Conservation (phyloP, 2,888 invertebrate genomes). For the Rhamnusium bicolor region DNA sequence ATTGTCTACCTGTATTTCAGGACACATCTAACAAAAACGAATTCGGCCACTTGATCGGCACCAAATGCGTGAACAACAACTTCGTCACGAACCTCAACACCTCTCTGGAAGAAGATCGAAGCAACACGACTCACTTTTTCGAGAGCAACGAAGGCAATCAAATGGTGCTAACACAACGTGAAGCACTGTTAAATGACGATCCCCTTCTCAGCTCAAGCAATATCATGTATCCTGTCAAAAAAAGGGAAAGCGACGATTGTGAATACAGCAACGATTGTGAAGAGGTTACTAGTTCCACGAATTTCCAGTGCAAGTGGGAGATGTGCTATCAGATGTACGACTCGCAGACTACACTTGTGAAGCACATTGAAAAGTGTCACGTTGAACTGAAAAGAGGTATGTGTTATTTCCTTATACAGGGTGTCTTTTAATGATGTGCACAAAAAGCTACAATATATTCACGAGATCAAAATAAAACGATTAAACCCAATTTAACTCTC, state of each 20-base stretch:
- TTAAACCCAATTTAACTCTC: too few species aligned
- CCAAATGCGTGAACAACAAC: slow-evolving; percentile 59
- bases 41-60: slow-evolving; percentile 65
- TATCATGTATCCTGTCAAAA: slow-evolving; percentile 43
- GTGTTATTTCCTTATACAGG: background rate
- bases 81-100: slow-evolving; percentile 39
- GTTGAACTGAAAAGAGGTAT: slow-evolving; percentile 86
- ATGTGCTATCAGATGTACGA: slow-evolving; percentile 87
- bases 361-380: slow-evolving; percentile 89
- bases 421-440: too few species aligned
- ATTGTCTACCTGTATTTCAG: slow-evolving; percentile 39
- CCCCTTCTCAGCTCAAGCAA: slow-evolving; percentile 61
- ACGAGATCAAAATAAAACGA: too few species aligned
- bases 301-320: slow-evolving; percentile 85
- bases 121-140: slow-evolving; percentile 18
- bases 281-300: slow-evolving; percentile 49
- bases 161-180: slow-evolving; percentile 70
- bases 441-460: too few species aligned
- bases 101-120: slow-evolving; percentile 34
- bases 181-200: slow-evolving; percentile 67
- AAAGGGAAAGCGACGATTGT: slow-evolving; percentile 29
- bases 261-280: slow-evolving; percentile 53
- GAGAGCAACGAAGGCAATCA: slow-evolving; percentile 64
- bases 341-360: slow-evolving; percentile 85
- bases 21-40: slow-evolving; percentile 51